These are phyloP conservation scores for Helobdella robusta DNA, from an alignment of 2,888 invertebrate species.

Conservation along the genomic window DNA sequence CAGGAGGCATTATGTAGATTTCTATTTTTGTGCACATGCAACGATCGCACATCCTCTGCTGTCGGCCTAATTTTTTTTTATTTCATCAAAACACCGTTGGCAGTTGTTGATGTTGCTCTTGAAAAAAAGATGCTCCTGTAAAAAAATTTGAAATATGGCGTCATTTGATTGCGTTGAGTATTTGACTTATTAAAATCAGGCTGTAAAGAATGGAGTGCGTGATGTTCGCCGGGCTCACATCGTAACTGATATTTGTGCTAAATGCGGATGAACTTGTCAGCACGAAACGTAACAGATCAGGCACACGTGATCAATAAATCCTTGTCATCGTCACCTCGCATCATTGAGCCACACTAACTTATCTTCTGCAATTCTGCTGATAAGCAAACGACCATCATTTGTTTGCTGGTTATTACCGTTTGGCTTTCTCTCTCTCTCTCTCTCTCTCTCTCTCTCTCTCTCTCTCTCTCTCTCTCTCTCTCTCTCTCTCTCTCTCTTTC, in stretches of 20 bases:
- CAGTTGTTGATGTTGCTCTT: too few relatives aligned
- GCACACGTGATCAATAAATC: slow-evolving; percentile 12
- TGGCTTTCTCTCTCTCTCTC: background rate
- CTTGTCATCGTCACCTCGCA: slow-evolving; percentile 19
- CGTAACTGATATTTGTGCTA: background rate
- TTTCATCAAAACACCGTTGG: too few relatives aligned
- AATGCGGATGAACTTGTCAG: slow-evolving; percentile 15
- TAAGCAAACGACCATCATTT: background rate
- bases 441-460: background rate
- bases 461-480: background rate
- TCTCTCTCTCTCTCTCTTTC: too few relatives aligned
- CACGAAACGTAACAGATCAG: slow-evolving; percentile 7
- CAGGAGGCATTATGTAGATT: too few relatives aligned
- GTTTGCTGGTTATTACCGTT: background rate
- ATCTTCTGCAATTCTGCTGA: background rate
- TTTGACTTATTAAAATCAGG: too few relatives aligned
- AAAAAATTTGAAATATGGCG: too few relatives aligned
- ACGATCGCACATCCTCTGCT: too few relatives aligned
- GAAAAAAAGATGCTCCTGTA: too few relatives aligned
- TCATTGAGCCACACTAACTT: slow-evolving; percentile 2
- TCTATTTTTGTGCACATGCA: too few relatives aligned
- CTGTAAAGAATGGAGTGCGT: too few relatives aligned
- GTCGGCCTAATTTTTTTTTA: too few relatives aligned
- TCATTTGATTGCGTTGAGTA: too few relatives aligned
- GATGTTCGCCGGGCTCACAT: background rate